phyloP scores from a whole-genome alignment of 1,140 invertebrate species.

The Ganaspis sp. region DNA sequence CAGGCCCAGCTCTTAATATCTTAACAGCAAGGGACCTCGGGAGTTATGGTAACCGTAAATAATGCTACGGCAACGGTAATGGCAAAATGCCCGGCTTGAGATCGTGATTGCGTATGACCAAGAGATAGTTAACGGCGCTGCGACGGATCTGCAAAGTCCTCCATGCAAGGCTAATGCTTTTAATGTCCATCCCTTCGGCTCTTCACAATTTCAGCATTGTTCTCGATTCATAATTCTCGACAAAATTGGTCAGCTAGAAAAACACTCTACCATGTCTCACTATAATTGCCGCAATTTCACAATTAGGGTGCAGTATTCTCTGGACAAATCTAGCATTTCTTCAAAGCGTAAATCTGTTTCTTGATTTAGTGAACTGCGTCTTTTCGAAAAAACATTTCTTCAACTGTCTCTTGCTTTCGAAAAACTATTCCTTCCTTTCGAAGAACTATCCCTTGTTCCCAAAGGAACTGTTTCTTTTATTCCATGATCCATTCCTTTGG shows the following conservation, averaged over 20 bases:
- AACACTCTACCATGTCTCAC: not conserved
- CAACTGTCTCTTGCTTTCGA: too few relatives aligned
- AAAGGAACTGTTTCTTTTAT: too few relatives aligned
- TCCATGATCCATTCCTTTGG: too few relatives aligned
- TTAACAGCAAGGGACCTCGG: constrained; percentile 61
- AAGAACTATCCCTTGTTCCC: too few relatives aligned
- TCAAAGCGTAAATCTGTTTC: too few relatives aligned
- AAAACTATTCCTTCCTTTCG: too few relatives aligned
- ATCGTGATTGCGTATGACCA: constrained; percentile 60
- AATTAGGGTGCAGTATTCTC: too few relatives aligned
- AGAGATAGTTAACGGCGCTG: constrained; percentile 49
- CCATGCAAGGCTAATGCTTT: constrained; percentile 7
- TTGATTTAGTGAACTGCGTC: too few relatives aligned
- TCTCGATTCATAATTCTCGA: not conserved
- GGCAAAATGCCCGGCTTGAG: constrained; percentile 52
- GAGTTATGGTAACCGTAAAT: constrained; percentile 73
- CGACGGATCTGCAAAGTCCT: constrained; percentile 49
- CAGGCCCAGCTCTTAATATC: constrained; percentile 53
- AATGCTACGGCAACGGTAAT: constrained; percentile 65
- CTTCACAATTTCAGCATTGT: not conserved
- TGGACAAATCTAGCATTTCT: too few relatives aligned
- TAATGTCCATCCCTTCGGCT: constrained; percentile 6
- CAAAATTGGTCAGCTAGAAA: not conserved
- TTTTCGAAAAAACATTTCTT: too few relatives aligned
- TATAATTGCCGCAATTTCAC: not conserved